Conservation (phyloP, 2,113 vertebrate species). For the Pachypanchax playfairii region DNA sequence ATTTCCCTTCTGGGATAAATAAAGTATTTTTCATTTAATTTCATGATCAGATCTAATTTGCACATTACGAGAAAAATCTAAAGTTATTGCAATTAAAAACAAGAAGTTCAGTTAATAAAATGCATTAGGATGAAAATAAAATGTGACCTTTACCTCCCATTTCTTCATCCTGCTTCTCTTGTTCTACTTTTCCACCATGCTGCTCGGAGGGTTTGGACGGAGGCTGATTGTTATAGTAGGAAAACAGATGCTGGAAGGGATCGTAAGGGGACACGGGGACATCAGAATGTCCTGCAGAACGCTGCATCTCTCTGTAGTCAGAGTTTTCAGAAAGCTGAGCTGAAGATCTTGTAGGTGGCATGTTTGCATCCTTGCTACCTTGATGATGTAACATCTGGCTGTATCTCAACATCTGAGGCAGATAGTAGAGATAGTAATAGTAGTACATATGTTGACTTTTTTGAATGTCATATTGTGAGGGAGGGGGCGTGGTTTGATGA, state of each 20-base stretch:
- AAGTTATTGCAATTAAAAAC: too few relatives aligned
- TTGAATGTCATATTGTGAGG: neutral
- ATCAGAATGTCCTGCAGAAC: neutral
- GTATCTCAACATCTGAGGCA: neutral
- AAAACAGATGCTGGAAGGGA: neutral
- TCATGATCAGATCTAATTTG: too few relatives aligned
- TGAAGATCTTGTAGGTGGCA: neutral
- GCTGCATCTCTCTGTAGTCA: neutral
- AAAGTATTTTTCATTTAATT: too few relatives aligned
- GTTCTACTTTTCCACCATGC: neutral
- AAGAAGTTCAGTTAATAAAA: too few relatives aligned
- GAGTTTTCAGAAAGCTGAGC: neutral
- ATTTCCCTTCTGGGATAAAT: too few relatives aligned
- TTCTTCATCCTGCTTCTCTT: conserved; percentile 4
- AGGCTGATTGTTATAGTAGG: neutral
- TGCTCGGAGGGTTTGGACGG: neutral
- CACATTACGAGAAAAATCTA: too few relatives aligned
- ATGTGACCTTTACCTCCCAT: conserved; percentile 34
- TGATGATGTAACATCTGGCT: neutral
- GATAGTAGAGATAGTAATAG: conserved; percentile 18
- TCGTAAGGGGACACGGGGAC: neutral
- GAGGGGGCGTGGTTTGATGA: neutral
- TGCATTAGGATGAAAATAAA: too few relatives aligned
- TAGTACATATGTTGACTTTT: conserved; percentile 12
- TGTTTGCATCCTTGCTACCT: neutral